These are phyloP conservation scores for Actenoides hombroni DNA, from an alignment of 2,113 vertebrate species.

Conservation along the genomic window DNA sequence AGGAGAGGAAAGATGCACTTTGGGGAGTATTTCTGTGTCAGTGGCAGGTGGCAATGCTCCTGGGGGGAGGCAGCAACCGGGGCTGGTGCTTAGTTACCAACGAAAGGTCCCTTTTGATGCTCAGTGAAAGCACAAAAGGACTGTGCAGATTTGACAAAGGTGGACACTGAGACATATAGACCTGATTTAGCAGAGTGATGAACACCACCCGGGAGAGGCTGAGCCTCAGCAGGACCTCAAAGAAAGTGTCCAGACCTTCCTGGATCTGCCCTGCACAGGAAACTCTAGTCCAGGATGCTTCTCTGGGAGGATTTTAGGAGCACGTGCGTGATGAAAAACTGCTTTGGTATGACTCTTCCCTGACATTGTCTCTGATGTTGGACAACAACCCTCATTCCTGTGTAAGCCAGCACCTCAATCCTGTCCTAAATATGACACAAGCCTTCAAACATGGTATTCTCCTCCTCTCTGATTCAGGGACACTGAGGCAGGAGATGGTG, in stretches of 20 bases:
- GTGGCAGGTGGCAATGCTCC: not conserved
- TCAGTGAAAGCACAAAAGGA: not conserved
- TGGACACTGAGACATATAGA: not conserved
- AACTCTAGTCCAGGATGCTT: not conserved
- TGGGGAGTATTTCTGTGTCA: not conserved
- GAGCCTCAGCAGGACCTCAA: not conserved
- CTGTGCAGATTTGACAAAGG: not conserved
- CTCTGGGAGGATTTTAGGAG: not conserved
- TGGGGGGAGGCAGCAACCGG: accelerated
- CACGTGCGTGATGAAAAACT: not conserved
- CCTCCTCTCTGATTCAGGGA: not conserved
- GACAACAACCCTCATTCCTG: not conserved
- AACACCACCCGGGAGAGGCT: not conserved
- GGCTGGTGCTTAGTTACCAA: not conserved
- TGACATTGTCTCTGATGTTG: not conserved
- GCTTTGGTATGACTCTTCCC: not conserved
- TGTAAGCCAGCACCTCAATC: not conserved
- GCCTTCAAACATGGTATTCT: not conserved
- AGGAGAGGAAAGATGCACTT: not conserved
- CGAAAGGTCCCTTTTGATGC: not conserved
- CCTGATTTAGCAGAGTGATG: not conserved
- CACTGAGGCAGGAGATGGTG: not conserved
- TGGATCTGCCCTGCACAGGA: not conserved
- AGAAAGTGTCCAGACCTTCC: not conserved
- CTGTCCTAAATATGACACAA: not conserved